Conservation (phyloP, 2,797 vertebrate species). For the Dallia pectoralis region DNA sequence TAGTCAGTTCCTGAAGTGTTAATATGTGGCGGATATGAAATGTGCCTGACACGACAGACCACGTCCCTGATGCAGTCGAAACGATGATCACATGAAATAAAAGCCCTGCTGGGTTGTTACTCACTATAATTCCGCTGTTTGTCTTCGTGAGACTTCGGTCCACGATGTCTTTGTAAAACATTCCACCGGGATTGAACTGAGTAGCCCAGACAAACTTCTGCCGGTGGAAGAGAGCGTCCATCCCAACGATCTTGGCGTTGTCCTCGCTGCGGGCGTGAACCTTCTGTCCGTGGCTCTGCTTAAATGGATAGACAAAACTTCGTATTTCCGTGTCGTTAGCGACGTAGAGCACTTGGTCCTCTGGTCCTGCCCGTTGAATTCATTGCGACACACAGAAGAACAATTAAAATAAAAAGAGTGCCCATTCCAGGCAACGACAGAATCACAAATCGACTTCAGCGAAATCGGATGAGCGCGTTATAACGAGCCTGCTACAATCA, state of each 20-base stretch:
- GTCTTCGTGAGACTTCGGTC: constrained; percentile 74
- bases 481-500: neutral
- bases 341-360: constrained; percentile 89
- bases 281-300: constrained; percentile 81
- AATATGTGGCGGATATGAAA: neutral
- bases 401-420: neutral
- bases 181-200: constrained; percentile 86
- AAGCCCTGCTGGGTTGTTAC: constrained; percentile 40
- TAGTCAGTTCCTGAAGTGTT: neutral
- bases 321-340: constrained; percentile 90
- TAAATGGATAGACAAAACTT: constrained; percentile 88
- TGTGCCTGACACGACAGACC: no score
- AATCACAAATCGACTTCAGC: neutral
- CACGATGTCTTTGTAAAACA: constrained; percentile 81
- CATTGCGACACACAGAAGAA: neutral
- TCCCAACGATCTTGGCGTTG: constrained; percentile 85
- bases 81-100: neutral
- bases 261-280: constrained; percentile 83
- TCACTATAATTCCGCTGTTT: constrained; percentile 83
- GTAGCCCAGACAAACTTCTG: constrained; percentile 89
- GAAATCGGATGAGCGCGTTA: no score
- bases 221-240: constrained; percentile 84
- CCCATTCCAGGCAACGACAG: neutral
- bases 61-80: neutral
- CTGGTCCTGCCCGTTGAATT: constrained; percentile 77